Evolutionary conservation across 2,113 vertebrate genomes (phyloP).

Genomic region (Lathamus discolor): DNA sequence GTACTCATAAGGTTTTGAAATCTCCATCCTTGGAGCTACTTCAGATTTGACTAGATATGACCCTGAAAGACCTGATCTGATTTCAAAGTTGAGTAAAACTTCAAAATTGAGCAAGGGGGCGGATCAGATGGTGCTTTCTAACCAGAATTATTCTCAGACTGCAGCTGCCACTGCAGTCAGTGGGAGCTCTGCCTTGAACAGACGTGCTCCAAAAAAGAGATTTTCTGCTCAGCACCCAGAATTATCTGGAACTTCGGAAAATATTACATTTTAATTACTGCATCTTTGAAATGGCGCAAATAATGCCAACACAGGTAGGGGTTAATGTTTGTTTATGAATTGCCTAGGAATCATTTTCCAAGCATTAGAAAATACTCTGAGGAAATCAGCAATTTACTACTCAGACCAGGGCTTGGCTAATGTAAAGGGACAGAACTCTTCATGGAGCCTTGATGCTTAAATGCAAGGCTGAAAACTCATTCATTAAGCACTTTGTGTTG

Average conservation of each 20-base stretch:
- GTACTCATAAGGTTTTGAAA: neutral
- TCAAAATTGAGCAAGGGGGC: conserved; percentile 14
- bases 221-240: neutral
- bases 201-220: neutral
- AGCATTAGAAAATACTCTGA: neutral
- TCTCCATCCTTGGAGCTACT: neutral
- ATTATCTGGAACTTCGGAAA: neutral
- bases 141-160: conserved; percentile 43
- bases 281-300: neutral
- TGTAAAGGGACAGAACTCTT: neutral
- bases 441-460: neutral
- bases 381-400: neutral
- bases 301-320: neutral
- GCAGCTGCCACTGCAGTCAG: conserved; percentile 8
- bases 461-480: neutral
- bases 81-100: conserved; percentile 5
- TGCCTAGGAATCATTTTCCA: neutral
- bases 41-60: neutral
- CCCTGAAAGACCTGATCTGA: neutral
- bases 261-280: neutral
- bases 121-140: conserved; percentile 47
- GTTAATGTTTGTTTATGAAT: neutral
- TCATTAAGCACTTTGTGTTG: neutral
- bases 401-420: neutral
- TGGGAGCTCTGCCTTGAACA: neutral